Conservation (phyloP, 2,888 invertebrate species). For the Hipparchia semele region DNA sequence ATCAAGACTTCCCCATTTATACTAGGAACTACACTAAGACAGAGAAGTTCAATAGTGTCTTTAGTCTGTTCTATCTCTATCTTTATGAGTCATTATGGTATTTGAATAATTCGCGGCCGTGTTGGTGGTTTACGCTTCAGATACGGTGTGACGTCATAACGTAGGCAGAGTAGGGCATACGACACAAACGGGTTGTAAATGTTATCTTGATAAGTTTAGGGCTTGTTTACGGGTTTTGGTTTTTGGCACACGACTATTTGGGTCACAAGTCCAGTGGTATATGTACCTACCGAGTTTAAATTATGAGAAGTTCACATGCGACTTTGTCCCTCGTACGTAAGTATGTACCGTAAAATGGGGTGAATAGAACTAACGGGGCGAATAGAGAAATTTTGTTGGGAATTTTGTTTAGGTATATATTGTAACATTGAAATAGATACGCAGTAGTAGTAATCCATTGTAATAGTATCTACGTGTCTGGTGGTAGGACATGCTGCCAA, state of each 20-base stretch:
- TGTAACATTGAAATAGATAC: too few species aligned
- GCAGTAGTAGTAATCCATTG: too few species aligned
- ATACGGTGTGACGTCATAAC: slow-evolving; percentile 62
- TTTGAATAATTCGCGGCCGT: slow-evolving; percentile 78
- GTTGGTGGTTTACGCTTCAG: slow-evolving; percentile 37
- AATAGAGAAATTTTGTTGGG: too few species aligned
- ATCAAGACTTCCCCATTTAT: neutral
- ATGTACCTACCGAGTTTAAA: neutral
- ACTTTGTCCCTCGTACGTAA: neutral
- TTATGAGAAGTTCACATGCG: neutral
- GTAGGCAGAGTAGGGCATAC: slow-evolving; percentile 54
- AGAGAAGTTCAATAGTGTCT: neutral
- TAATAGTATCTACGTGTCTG: too few species aligned
- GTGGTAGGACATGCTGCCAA: too few species aligned
- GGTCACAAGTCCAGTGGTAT: slow-evolving; percentile 15
- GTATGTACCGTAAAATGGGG: too few species aligned
- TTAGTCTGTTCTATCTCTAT: slow-evolving; percentile 16
- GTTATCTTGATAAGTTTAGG: slow-evolving; percentile 33
- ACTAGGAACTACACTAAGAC: too few species aligned
- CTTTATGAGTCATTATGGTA: slow-evolving; percentile 77
- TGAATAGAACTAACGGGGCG: too few species aligned
- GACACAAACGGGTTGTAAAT: slow-evolving; percentile 47
- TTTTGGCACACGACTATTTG: slow-evolving; percentile 18
- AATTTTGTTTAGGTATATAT: too few species aligned
- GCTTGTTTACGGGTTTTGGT: slow-evolving; percentile 10